These are phyloP conservation scores for Oeneis ivallda DNA, from an alignment of 2,888 invertebrate species.

Conservation along the genomic window DNA sequence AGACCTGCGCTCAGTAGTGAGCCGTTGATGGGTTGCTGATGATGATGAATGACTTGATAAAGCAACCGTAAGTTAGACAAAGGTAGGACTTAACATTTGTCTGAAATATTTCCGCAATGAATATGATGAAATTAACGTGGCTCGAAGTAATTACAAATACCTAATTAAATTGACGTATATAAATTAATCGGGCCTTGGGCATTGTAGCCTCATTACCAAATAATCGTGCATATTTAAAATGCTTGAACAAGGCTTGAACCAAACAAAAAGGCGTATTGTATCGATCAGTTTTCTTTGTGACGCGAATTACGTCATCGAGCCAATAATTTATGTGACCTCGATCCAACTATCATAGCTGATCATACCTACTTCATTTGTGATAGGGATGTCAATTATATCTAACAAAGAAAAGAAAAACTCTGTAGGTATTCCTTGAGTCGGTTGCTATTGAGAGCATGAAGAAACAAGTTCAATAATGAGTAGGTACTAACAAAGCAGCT, in stretches of 20 bases:
- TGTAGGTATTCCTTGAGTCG: too few species aligned
- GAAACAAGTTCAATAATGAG: not conserved
- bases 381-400: not conserved
- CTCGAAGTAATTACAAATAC: not conserved
- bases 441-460: not conserved
- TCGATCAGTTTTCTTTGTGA: slow-evolving; percentile 14
- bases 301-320: slow-evolving; percentile 7
- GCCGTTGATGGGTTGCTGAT: too few species aligned
- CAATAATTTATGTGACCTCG: slow-evolving; percentile 7
- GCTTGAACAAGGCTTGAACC: not conserved
- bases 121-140: not conserved
- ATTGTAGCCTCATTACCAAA: slow-evolving; percentile 7
- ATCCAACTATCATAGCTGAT: not conserved
- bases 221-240: not conserved
- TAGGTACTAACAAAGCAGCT: not conserved
- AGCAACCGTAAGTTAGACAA: too few species aligned
- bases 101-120: too few species aligned
- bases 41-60: too few species aligned
- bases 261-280: slow-evolving; percentile 10
- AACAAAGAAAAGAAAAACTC: not conserved
- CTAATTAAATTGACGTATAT: slow-evolving; percentile 1
- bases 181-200: slow-evolving; percentile 1
- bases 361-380: not conserved
- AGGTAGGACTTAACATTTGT: too few species aligned
- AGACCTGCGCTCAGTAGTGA: too few species aligned